Conservation (phyloP, 2,113 vertebrate genomes). For the Suricata suricatta region DNA sequence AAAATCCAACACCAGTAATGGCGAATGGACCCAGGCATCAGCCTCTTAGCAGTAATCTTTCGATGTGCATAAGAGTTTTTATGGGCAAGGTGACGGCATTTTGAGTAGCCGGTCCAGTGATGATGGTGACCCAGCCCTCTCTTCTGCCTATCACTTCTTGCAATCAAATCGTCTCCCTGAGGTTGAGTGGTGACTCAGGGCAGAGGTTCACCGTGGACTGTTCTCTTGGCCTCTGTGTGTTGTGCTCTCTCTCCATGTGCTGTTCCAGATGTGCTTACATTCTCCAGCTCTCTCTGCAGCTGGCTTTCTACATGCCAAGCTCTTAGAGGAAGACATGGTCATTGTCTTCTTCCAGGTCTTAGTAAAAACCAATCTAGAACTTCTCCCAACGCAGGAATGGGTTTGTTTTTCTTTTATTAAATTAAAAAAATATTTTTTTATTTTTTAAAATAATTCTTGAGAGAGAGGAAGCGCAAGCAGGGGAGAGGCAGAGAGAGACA, state of each 20-base stretch:
- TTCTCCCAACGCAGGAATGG: not conserved
- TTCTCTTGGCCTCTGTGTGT: not conserved
- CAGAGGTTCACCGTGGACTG: not conserved
- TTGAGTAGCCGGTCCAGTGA: not conserved
- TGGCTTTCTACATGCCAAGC: conserved; percentile 41
- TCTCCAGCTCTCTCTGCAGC: conserved; percentile 43
- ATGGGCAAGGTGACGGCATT: not conserved
- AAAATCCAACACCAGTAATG: not conserved
- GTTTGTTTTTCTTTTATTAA: not conserved
- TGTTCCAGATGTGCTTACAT: conserved; percentile 51
- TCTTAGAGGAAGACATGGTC: not conserved
- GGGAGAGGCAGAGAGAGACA: too few species aligned
- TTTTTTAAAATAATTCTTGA: not conserved
- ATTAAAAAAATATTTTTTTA: not conserved
- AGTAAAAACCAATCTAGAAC: conserved; percentile 25
- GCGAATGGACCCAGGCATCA: too few species aligned
- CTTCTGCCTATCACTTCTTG: not conserved
- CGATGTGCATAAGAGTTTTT: rapidly evolving
- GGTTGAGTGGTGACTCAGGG: not conserved
- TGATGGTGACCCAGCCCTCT: not conserved
- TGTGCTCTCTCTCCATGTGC: not conserved
- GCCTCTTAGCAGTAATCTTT: not conserved
- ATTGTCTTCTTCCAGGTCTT: not conserved
- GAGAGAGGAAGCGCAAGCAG: too few species aligned
- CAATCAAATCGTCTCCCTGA: not conserved